Conservation (phyloP, 2,888 invertebrate genomes). For the Rhaphigaster nebulosa region DNA sequence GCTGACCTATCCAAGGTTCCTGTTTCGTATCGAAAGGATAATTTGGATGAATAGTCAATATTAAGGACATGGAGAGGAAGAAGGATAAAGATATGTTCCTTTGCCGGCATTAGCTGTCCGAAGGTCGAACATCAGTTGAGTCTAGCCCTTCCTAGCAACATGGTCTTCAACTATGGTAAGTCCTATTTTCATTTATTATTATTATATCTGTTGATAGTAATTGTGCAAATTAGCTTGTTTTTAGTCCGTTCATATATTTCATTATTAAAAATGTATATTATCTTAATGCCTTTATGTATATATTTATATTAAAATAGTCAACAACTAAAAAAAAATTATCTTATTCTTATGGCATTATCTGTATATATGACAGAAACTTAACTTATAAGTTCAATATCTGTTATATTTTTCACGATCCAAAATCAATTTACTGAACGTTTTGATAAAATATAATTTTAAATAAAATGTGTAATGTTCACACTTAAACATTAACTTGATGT, state of each 20-base stretch:
- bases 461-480: too few species aligned
- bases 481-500: too few species aligned
- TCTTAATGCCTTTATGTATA: too few species aligned
- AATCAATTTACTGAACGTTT: too few species aligned
- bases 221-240: not conserved
- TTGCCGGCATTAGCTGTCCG: not conserved
- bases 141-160: not conserved
- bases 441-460: too few species aligned
- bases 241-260: not conserved
- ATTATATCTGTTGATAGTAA: not conserved
- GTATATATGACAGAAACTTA: too few species aligned
- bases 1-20: not conserved
- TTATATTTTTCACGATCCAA: too few species aligned
- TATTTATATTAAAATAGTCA: too few species aligned
- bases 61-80: not conserved
- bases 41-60: not conserved
- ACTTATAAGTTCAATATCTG: too few species aligned
- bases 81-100: not conserved
- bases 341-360: too few species aligned
- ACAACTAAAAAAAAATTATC: too few species aligned
- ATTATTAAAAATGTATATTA: not conserved
- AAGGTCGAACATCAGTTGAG: not conserved
- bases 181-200: not conserved
- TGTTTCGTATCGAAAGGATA: not conserved
- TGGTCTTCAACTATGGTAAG: conserved; percentile 49